phyloP scores from a whole-genome alignment of 2,797 vertebrate genomes.

The Hyperoplus immaculatus region DNA sequence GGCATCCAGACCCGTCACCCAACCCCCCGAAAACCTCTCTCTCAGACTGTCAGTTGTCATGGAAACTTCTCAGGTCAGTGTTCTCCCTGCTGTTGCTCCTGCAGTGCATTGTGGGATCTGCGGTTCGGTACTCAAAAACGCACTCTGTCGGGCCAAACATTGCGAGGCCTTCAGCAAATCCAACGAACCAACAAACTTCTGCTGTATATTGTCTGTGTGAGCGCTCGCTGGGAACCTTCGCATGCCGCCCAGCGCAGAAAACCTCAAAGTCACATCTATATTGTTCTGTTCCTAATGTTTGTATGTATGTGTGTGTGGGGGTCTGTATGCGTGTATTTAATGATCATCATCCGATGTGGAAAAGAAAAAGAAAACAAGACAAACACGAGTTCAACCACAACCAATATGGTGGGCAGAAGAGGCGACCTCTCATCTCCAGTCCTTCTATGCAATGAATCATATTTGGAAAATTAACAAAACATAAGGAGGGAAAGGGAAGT shows the following conservation, averaged over 20 bases:
- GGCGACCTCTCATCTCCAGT: slow-evolving; percentile 91
- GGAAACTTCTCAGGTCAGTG: slow-evolving; percentile 87
- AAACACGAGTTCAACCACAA: slow-evolving; percentile 61
- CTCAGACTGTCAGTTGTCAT: slow-evolving; percentile 79
- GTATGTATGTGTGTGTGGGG: slow-evolving; percentile 73
- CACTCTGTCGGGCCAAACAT: slow-evolving; percentile 66
- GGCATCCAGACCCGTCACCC: slow-evolving; percentile 66
- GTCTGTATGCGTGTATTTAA: slow-evolving; percentile 79
- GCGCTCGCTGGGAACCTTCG: slow-evolving; percentile 82
- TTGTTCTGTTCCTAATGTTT: slow-evolving; percentile 85
- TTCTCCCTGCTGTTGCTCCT: slow-evolving; percentile 83
- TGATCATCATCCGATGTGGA: slow-evolving; percentile 69
- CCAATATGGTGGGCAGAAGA: slow-evolving; percentile 81
- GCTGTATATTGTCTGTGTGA: slow-evolving; percentile 85
- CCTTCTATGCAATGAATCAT: slow-evolving; percentile 98
- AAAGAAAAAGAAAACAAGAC: slow-evolving; percentile 58
- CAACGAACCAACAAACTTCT: slow-evolving; percentile 72
- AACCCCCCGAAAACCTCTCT: slow-evolving; percentile 58
- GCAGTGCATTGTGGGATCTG: slow-evolving; percentile 83
- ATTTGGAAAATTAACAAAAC: slow-evolving; percentile 65
- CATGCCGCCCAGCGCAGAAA: slow-evolving; percentile 82
- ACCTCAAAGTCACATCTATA: slow-evolving; percentile 83
- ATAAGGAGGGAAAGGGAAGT: slow-evolving; percentile 69
- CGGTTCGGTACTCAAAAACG: slow-evolving; percentile 66
- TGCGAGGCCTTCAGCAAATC: slow-evolving; percentile 72